Evolutionary conservation across 2,888 invertebrate species (phyloP), one percentile per base, ranked within the genome.

Genomic region (Erannis defoliaria): DNA sequence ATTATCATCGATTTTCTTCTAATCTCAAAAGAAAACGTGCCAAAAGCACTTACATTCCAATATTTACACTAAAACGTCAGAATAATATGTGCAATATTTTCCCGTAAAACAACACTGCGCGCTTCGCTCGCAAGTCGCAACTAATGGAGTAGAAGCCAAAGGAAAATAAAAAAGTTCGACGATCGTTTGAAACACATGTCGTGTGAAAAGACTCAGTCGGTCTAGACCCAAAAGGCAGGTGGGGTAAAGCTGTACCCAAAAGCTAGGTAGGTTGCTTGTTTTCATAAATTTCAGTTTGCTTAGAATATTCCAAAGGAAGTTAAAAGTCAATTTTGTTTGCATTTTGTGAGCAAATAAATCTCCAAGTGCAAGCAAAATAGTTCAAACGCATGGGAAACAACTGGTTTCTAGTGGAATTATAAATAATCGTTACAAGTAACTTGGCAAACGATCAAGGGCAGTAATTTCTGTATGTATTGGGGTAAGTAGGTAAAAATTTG

Each of bases 111-210:
- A 54, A 35, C 26, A 49, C 38, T 16, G 19, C 35, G 5, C 57
- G n/a, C 51, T 18, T 38, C 45, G 1, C 51, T 51, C 16, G 26
- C 21, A 10, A 31, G 9, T 10, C 33, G 3, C 33, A 14, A 18
- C 42, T 51, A 66, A 66, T 63, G 51, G 55, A 55, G 57, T 54
- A 23, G 56, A 42, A 46, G 49, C 29, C 37, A 50, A 38, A 62
- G 53, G 46, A 26, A 49, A 48, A 51, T 33, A 60, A 12, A 23
- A 8, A 26, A 26, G 26, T 26, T 2, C 23, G 48, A 12, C 42
- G 43, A 54, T 43, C 55, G n/a, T 45, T 55, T 53, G 37, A 26
- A 46, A 51, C 35, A 49, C 26, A n/a, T 31, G 19, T 37, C 9
- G 18, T 19, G 18, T 54, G 43, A 29, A 50, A 54, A 50, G 9